Base-by-base conservation (phyloP, 2,888 invertebrate genomes). In the Mythimna pallens region DNA sequence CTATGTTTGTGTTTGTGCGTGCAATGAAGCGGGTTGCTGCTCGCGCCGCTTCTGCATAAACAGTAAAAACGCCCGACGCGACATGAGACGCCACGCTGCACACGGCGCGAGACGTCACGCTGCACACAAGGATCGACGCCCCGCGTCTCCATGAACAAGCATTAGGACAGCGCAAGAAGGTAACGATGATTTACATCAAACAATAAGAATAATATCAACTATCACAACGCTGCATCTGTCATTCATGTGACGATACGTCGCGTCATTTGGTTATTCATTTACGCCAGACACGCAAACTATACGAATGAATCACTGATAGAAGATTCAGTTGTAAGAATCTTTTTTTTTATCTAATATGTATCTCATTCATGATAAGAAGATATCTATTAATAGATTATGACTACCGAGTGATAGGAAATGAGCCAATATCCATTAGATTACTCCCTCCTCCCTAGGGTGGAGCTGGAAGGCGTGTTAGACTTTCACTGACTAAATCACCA, bases 241-340 rank as follows among this genome's bases (percentile, higher is more conserved):
- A 17, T 9, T 61, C 54, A 59, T 36, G 57, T 50, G 57, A 58
- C n/a, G 9, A 10, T 14, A 55, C 36, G 64, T 57, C 10, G 20
- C 54, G 50, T 7, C 61, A 61, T 40, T 6, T n/a, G 9, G 10
- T 57, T 40, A 34, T 61, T 67, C 43, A 72, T 61, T 59, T 50
- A 40, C 10, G 12, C 22, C 57, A 73, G 55, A 77, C 61, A 43
- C 47, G 7, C 47, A 20, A 47, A 47, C 20, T 20, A 5, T 14
- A 47, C 2, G 47, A 47, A 47, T 47, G 47, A 52, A n/a, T 50
- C 50, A 68, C 50, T 36, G 12, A 55, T 9, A 69, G 47, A 70
- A 65, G 70, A 43, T 62, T 40, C 50, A 76, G 12, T 65, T 25
- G 14, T 40, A 7, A 47, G 17, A 14, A 43, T 4, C 7, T 43